A percentile compares a stretch with the other conserved stretches of the same genome.
Conservation (phyloP, 2,797 vertebrate species). For the Setipinna tenuifilis region DNA sequence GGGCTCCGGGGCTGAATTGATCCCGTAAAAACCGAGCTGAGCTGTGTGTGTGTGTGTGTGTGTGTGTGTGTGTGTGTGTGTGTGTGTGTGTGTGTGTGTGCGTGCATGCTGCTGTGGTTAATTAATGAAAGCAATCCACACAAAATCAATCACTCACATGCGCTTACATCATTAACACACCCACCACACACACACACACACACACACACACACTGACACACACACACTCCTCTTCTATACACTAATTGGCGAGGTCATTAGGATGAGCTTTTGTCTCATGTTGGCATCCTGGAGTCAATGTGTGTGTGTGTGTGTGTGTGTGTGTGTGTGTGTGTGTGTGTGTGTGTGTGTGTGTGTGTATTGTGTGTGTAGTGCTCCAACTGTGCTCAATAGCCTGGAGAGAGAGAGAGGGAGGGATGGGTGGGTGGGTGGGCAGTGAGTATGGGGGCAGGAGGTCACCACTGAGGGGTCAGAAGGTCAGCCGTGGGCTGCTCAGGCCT, state of each 20-base stretch:
- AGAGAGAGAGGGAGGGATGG: slow-evolving; percentile 1
- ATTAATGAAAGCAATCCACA: neutral
- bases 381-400: neutral
- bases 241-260: no score
- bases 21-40: neutral
- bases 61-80: no score
- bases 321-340: slow-evolving; percentile 48
- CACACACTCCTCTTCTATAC: slow-evolving; percentile 9
- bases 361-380: neutral
- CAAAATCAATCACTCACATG: neutral
- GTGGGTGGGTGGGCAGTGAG: slow-evolving; percentile 33
- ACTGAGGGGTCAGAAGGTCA: slow-evolving; percentile 34
- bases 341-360: neutral
- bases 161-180: neutral
- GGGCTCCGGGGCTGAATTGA: neutral
- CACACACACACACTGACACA: slow-evolving; percentile 34
- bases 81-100: no score
- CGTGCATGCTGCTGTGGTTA: neutral
- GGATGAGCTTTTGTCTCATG: neutral
- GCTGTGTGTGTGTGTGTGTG: no score
- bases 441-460: slow-evolving; percentile 27
- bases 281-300: slow-evolving; percentile 33
- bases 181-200: slow-evolving; percentile 28
- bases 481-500: neutral
- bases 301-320: slow-evolving; percentile 47